phyloP scores from a whole-genome alignment of 2,888 invertebrate genomes.

The Himalopsyche japonica region DNA sequence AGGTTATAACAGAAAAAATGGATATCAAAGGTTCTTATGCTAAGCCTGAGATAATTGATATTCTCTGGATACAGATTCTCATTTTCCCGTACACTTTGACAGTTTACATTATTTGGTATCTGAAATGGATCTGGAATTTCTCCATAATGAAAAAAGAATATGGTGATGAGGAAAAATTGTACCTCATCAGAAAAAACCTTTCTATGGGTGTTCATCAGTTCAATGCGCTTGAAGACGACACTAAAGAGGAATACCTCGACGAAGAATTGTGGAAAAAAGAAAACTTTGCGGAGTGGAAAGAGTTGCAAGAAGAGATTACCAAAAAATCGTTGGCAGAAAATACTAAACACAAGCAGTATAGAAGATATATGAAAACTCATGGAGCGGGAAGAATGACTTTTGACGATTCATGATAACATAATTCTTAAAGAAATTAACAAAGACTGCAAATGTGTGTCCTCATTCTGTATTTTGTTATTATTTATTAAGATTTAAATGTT shows the following conservation, averaged over 20 bases:
- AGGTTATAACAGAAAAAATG: constrained; percentile 89
- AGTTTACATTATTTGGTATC: constrained; percentile 74
- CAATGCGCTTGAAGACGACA: constrained; percentile 72
- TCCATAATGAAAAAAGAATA: constrained; percentile 74
- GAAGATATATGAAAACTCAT: constrained; percentile 88
- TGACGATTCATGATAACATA: constrained; percentile 65
- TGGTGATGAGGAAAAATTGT: constrained; percentile 80
- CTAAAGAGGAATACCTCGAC: constrained; percentile 72
- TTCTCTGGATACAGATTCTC: constrained; percentile 83
- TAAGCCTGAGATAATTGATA: constrained; percentile 76
- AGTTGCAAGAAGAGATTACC: constrained; percentile 80
- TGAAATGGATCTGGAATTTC: constrained; percentile 82
- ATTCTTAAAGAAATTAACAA: constrained; percentile 7
- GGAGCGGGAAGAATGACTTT: constrained; percentile 91
- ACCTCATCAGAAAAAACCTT: constrained; percentile 80
- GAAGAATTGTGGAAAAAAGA: constrained; percentile 82
- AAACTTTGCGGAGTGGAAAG: constrained; percentile 79
- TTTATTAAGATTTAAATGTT: constrained; percentile 1
- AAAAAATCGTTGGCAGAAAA: constrained; percentile 85
- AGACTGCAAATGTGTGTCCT: constrained; percentile 16
- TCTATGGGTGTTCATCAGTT: constrained; percentile 73
- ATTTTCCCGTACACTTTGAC: constrained; percentile 76
- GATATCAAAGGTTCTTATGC: constrained; percentile 92
- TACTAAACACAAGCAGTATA: constrained; percentile 84
- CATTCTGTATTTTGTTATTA: neutral